These are phyloP conservation scores for Masnerella sp. DNA, from an alignment of 2,888 invertebrate genomes.

Conservation along the genomic window DNA sequence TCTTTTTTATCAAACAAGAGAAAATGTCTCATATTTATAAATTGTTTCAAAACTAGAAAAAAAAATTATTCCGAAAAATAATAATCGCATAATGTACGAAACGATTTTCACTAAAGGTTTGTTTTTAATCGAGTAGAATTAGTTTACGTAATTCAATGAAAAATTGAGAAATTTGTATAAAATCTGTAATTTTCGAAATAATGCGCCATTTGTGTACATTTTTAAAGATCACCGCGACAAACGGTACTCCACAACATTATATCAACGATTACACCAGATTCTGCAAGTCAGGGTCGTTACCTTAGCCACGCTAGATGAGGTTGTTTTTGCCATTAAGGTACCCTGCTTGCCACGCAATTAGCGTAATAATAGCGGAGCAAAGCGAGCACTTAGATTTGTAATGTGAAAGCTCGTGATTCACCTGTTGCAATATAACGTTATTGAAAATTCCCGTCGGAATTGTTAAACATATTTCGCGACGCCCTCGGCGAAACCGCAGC, in stretches of 20 bases:
- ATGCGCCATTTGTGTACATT: constrained; percentile 34
- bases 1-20: too few species aligned
- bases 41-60: too few species aligned
- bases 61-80: too few species aligned
- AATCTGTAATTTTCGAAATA: too few species aligned
- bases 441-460: constrained; percentile 39
- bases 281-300: constrained; percentile 60
- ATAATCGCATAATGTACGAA: too few species aligned
- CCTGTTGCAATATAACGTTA: constrained; percentile 49
- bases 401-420: constrained; percentile 56
- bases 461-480: constrained; percentile 36
- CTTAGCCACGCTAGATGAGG: constrained; percentile 51
- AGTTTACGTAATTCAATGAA: too few species aligned
- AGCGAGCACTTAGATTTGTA: constrained; percentile 52
- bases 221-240: constrained; percentile 41
- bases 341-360: constrained; percentile 55
- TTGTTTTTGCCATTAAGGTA: constrained; percentile 57
- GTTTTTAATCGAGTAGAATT: too few species aligned
- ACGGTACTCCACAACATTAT: constrained; percentile 46
- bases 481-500: constrained; percentile 18
- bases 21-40: too few species aligned
- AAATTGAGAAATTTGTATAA: too few species aligned
- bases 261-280: constrained; percentile 55
- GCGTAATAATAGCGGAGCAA: constrained; percentile 55
- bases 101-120: too few species aligned